Evolutionary conservation across 2,888 invertebrate species (phyloP), one percentile per base, ranked within the genome.

Genomic region (Theretra japonica): DNA sequence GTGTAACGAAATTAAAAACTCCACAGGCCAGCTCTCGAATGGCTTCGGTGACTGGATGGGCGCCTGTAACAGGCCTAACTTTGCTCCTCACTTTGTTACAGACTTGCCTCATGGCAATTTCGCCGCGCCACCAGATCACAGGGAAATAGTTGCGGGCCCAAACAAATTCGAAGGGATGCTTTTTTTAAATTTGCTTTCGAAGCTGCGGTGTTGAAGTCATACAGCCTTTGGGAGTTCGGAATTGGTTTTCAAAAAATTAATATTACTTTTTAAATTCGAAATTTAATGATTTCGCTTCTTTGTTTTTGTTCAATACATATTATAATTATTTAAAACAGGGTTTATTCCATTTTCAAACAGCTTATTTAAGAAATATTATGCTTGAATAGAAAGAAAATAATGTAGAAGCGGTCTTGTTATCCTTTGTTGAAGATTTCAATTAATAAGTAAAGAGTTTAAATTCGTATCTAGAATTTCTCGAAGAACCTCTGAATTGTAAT

Each of bases 1-100:
- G 86, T 82, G 88, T 88, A 92, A 92, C 91, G 87, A 91, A 93
- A 94, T 93, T 93, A 93, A 93, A 93, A 94, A 93, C 88, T 93
- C 90, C 76, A 83, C 87, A 84, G 85, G 86, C 83, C 80, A 83
- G 82, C 88, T 86, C 85, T 85, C 82, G 84, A 88, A 88, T 86
- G 83, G 86, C 87, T 82, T 78, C 80, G 82, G 83, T 78, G 85
- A 80, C 86, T 87, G 83, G 86, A 80, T 84, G 88, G 85, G 88
- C 84, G 87, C 87, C 83, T 85, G 87, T 89, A 89, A 89, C 90
- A 84, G 88, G 91, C 90, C 90, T 91, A 92, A 92, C 92, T 93
- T 92, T 86, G 85, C 84, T 86, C 85, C 85, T 88, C 88, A 90
- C 90, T 92, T 92, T 90, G 91, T 91, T 90, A 88, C 82, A 76